phyloP scores from a whole-genome alignment of 2,797 vertebrate species.

The Botia kubotai region DNA sequence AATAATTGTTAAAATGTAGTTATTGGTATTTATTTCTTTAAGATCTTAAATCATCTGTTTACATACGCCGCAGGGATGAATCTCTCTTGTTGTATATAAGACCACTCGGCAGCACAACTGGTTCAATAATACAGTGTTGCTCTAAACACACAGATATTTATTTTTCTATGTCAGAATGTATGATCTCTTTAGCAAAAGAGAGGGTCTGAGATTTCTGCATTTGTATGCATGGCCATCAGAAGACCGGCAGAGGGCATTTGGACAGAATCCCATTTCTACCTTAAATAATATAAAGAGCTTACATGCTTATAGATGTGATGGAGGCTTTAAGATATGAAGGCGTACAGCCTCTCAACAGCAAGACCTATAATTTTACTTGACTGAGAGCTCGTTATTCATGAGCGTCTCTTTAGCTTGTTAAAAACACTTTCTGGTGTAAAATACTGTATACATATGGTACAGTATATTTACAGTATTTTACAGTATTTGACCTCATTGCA shows the following conservation, averaged over 20 bases:
- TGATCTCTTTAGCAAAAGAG: conserved; percentile 12
- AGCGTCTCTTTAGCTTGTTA: conserved; percentile 16
- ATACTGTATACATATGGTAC: no score
- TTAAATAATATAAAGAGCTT: conserved; percentile 27
- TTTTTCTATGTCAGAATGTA: conserved; percentile 40
- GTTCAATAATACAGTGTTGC: conserved; percentile 9
- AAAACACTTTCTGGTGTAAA: not conserved
- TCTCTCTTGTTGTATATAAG: conserved; percentile 20
- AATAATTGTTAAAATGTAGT: not conserved
- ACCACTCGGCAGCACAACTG: not conserved
- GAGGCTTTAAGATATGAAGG: conserved; percentile 30
- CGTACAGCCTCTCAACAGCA: not conserved
- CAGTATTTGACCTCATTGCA: not conserved
- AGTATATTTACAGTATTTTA: conserved; percentile 2
- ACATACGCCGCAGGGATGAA: conserved; percentile 35
- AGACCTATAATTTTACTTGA: conserved; percentile 22
- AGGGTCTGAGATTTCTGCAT: conserved; percentile 34
- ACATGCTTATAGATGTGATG: conserved; percentile 8
- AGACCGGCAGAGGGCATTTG: conserved; percentile 18
- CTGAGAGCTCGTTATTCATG: not conserved
- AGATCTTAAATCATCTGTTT: conserved; percentile 52
- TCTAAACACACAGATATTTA: conserved; percentile 36
- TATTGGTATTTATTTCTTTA: conserved; percentile 7
- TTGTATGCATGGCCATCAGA: conserved; percentile 35
- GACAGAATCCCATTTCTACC: conserved; percentile 48